Evolutionary conservation across 92 coral and sea anemone species (phyloP).

Genomic region (Parazoanthus atlanticus): DNA sequence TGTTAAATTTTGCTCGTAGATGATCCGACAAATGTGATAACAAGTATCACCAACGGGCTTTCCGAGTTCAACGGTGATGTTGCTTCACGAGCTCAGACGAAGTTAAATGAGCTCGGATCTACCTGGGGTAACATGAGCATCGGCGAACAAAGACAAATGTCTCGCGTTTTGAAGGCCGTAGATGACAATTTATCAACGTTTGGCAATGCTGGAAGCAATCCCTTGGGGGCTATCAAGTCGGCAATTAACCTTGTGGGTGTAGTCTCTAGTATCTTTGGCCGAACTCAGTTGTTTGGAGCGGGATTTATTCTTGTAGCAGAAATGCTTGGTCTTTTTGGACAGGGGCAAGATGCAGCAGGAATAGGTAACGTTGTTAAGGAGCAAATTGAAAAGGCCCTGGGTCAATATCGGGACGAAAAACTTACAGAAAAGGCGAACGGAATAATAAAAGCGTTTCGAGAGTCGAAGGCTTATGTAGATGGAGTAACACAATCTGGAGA

Average conservation of each 20-base stretch:
- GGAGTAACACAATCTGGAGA: constrained; percentile 4
- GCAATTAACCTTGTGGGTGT: constrained; percentile 44
- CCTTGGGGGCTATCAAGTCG: constrained; percentile 32
- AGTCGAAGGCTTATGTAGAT: constrained; percentile 35
- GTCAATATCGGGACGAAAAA: background rate
- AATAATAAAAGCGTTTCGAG: background rate
- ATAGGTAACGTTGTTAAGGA: constrained; percentile 16
- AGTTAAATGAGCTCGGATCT: background rate
- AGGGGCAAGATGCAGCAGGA: background rate
- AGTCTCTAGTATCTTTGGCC: constrained; percentile 13
- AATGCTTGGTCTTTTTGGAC: constrained; percentile 35
- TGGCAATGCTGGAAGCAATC: constrained; percentile 45
- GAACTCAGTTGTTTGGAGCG: background rate
- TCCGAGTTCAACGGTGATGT: background rate
- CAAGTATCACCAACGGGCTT: background rate
- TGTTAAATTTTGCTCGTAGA: background rate
- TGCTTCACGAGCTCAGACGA: background rate
- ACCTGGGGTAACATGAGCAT: background rate
- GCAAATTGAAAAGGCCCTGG: constrained; percentile 31
- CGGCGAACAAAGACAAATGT: background rate
- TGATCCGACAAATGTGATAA: background rate
- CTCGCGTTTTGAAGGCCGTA: background rate
- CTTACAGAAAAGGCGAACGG: constrained; percentile 32
- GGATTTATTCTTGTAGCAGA: constrained; percentile 32
- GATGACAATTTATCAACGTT: background rate